phyloP scores from a whole-genome alignment of 2,888 invertebrate species.

The Scotopteryx bipunctaria region DNA sequence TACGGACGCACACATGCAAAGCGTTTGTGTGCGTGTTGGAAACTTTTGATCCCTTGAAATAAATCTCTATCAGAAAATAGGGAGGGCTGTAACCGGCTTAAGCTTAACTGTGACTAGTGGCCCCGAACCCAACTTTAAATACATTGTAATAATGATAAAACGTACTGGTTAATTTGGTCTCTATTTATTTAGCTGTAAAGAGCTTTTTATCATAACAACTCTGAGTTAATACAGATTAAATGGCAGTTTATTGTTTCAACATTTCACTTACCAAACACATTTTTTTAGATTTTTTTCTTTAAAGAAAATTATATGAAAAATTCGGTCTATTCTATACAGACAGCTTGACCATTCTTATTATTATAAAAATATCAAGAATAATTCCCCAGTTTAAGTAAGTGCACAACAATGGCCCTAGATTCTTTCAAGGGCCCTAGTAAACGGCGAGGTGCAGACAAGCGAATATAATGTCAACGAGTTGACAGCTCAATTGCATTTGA shows the following conservation, averaged over 20 bases:
- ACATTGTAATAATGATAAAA: slow-evolving; percentile 82
- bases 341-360: too few relatives aligned
- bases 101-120: slow-evolving; percentile 81
- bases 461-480: too few relatives aligned
- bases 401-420: too few relatives aligned
- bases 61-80: slow-evolving; percentile 83
- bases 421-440: too few relatives aligned
- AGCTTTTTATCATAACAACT: slow-evolving; percentile 68
- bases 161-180: slow-evolving; percentile 75
- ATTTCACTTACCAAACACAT: background rate
- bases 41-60: slow-evolving; percentile 83
- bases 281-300: too few relatives aligned
- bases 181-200: slow-evolving; percentile 73
- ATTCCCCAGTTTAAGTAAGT: too few relatives aligned
- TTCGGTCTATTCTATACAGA: too few relatives aligned
- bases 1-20: slow-evolving; percentile 48
- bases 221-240: slow-evolving; percentile 39
- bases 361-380: too few relatives aligned
- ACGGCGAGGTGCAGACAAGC: too few relatives aligned
- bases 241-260: background rate
- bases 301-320: too few relatives aligned
- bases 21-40: slow-evolving; percentile 62
- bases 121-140: slow-evolving; percentile 77
- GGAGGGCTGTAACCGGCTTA: slow-evolving; percentile 82
- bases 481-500: too few relatives aligned